Base-by-base conservation (phyloP, 1,140 invertebrate species). In the Lordiphosa stackelbergi region DNA sequence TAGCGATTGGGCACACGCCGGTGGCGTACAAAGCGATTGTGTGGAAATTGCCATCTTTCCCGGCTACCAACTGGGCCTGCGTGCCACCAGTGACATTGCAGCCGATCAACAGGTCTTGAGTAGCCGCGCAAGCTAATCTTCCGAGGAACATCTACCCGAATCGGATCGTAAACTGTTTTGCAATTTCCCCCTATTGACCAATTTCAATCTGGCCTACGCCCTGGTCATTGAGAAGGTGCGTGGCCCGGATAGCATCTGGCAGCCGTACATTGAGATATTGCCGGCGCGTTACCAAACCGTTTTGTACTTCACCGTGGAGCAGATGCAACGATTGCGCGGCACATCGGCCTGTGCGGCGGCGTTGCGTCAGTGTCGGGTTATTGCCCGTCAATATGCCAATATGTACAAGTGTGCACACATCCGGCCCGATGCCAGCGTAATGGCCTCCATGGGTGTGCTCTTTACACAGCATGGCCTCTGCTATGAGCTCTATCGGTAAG, bases 341-440 rank as follows among this genome's bases (percentile, higher is more conserved):
- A 92, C 91, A n/a, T 90, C 90, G 13, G 90, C 89, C 13, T 89
- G 91, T 91, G 93, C 95, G 74, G 89, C 93, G 45, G 93, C 95
- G 9, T 85, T 98, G 61, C 96, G 94, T 65, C 93, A 97, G 69
- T 96, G 93, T 71, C 92, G 94, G 79, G 95, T 93, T 84, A 97
- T 99, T 66, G 93, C 94, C 7, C 90, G 97, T 64, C 97, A 98
- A 79, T 99, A 97, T 91, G 93, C 95, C 8, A 97, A 98, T 83
- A 96, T 98, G 87, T 93, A 94, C 88, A 93, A 92, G 85, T 90
- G 95, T 56, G 94, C 97, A 77, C 91, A 93, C 65, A 90, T 88
- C 42, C 87, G 87, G 24, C 13, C 58, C 51, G 55, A 49, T 11
- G 49, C 62, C 38, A 51, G 66, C 19, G 86, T 90, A 28, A 78